Base-by-base conservation (phyloP, 1,140 invertebrate genomes). In the Bombus superbus region DNA sequence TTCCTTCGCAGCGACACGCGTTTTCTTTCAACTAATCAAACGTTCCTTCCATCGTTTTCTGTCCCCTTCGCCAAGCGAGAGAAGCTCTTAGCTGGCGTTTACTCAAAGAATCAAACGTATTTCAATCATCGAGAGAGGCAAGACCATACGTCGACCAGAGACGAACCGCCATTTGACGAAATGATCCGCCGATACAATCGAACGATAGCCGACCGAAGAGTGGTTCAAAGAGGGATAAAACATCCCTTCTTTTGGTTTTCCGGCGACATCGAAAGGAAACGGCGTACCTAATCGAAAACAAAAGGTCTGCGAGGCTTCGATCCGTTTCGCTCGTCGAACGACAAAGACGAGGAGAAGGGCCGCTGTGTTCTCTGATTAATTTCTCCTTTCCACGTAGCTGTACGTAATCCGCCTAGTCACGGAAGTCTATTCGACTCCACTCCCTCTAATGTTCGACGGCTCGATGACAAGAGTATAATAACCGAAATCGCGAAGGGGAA, bases 381-480 rank as follows among this genome's bases (percentile, higher is more conserved):
- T 90, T 90, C 89, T 83, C 82, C 80, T 88, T 88, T 90, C 80
- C 88, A 77, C 85, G 68, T 80, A 75, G 88, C n/a, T 88, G 86
- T 86, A 81, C 88, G 80, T 90, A 90, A 90, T 90, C 89, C 88
- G 86, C 80, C 89, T 90, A 90, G 88, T 90, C 88, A 88, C 86
- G 89, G 80, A 88, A 88, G 83, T 88, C 79, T 80, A 90, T 90
- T 90, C 86, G 88, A 87, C 64, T 85, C 82, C 57, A 40, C 62
- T 79, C 75, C 66, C 62, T 75, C 66, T 59, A 74, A 87, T 64
- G 84, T 90, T 90, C 88, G 83, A 68, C 66, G 53, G 71, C 66
- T 82, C 88, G 89, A 90, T 90, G 89, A 90, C 86, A 80, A 88
- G 83, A 90, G 88, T 75, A 90, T 90, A 90, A 90, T 90, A 90